Evolutionary conservation across 2,888 invertebrate species (phyloP).

Genomic region (Anorthoa munda): DNA sequence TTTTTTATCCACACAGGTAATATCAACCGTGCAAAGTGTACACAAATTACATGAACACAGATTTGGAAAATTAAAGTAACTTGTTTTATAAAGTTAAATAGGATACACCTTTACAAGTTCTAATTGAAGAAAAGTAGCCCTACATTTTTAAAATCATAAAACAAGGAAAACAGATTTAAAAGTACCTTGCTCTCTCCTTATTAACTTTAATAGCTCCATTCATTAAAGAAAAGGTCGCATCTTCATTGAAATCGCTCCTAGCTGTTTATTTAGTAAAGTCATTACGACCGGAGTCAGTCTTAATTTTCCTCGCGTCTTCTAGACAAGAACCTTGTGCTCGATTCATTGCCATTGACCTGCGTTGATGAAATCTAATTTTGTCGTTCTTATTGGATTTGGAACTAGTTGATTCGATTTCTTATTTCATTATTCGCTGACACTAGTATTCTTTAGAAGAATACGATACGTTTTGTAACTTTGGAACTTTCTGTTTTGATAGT

Average conservation of each 20-base stretch:
- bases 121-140: background rate
- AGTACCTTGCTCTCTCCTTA: background rate
- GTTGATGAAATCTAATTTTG: conserved; percentile 57
- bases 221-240: conserved; percentile 20
- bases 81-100: background rate
- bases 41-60: background rate
- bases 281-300: conserved; percentile 27
- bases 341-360: conserved; percentile 38
- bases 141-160: background rate
- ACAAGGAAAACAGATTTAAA: background rate
- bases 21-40: background rate
- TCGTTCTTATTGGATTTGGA: conserved; percentile 47
- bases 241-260: conserved; percentile 18
- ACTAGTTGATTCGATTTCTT: conserved; percentile 40
- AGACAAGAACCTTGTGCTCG: conserved; percentile 46
- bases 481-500: background rate
- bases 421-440: conserved; percentile 6
- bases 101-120: background rate
- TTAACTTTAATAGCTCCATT: conserved; percentile 22
- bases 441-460: background rate
- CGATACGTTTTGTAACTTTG: background rate
- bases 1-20: no score
- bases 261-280: conserved; percentile 20
- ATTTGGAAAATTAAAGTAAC: background rate
- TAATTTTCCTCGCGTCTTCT: conserved; percentile 32